Percentiles rank a stretch among this genome's conserved stretches.
These are phyloP conservation scores for Apis cerana DNA, from an alignment of 1,140 invertebrate genomes.

Conservation along the genomic window DNA sequence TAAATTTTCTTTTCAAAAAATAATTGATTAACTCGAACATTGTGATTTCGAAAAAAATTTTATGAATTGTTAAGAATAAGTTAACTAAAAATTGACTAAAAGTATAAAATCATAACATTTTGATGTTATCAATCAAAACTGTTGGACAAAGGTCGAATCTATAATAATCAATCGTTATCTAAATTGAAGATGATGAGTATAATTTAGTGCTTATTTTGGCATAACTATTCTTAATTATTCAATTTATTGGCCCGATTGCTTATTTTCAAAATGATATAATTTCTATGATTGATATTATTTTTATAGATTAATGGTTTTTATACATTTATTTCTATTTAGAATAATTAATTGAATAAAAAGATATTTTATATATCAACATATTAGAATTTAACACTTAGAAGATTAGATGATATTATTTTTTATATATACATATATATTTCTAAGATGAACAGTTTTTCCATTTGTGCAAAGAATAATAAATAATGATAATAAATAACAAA, in stretches of 20 bases:
- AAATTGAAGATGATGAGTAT: background rate
- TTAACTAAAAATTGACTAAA: background rate
- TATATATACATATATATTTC: background rate
- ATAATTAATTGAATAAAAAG: background rate
- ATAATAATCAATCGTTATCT: slow-evolving; percentile 6
- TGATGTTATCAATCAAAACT: background rate
- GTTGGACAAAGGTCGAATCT: background rate
- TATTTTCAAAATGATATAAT: background rate
- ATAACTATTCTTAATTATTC: background rate
- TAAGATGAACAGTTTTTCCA: background rate
- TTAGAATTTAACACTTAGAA: background rate
- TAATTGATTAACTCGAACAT: slow-evolving; percentile 21
- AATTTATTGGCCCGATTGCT: slow-evolving; percentile 1
- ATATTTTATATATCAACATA: background rate
- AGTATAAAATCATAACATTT: background rate
- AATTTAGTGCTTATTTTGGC: background rate
- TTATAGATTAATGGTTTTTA: background rate
- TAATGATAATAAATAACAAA: background rate
- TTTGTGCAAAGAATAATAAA: background rate
- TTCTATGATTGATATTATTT: background rate
- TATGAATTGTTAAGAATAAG: background rate
- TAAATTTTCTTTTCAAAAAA: slow-evolving; percentile 5
- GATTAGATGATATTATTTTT: background rate
- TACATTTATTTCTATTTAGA: background rate
- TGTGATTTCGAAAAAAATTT: background rate